Conservation (phyloP, 1,140 invertebrate genomes). For the Frieseomelitta varia region DNA sequence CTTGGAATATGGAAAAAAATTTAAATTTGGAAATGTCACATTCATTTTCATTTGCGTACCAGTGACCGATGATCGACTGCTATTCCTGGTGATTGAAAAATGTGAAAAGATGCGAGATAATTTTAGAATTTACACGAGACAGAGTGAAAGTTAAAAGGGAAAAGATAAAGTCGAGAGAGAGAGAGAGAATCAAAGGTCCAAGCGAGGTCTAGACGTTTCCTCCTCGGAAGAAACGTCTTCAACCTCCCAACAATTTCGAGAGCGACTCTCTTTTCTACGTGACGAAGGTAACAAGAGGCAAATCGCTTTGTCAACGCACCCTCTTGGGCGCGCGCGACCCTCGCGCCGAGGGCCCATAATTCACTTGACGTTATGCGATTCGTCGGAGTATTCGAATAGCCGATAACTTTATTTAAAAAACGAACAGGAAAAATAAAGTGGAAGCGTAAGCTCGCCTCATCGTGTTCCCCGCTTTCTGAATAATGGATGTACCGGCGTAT, state of each 20-base stretch:
- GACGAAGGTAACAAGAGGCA: conserved; percentile 67
- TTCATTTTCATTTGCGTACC: neutral
- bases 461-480: conserved; percentile 21
- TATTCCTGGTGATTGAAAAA: neutral
- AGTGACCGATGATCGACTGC: neutral
- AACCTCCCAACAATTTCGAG: conserved; percentile 53
- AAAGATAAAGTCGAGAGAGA: neutral
- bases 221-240: conserved; percentile 22
- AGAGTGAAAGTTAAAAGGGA: no score
- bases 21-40: no score
- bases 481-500: conserved; percentile 35
- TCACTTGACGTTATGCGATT: conserved; percentile 56
- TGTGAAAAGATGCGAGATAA: neutral
- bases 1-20: no score
- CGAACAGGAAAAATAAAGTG: conserved; percentile 23
- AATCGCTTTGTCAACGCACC: conserved; percentile 68
- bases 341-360: conserved; percentile 16
- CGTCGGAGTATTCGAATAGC: conserved; percentile 40
- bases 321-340: conserved; percentile 10
- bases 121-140: no score
- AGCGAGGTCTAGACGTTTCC: neutral
- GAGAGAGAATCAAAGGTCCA: conserved; percentile 32
- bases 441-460: neutral
- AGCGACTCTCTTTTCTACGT: conserved; percentile 53
- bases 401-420: conserved; percentile 64